Base-by-base conservation (phyloP, 2,888 invertebrate species). In the Cheilosia scutellata region DNA sequence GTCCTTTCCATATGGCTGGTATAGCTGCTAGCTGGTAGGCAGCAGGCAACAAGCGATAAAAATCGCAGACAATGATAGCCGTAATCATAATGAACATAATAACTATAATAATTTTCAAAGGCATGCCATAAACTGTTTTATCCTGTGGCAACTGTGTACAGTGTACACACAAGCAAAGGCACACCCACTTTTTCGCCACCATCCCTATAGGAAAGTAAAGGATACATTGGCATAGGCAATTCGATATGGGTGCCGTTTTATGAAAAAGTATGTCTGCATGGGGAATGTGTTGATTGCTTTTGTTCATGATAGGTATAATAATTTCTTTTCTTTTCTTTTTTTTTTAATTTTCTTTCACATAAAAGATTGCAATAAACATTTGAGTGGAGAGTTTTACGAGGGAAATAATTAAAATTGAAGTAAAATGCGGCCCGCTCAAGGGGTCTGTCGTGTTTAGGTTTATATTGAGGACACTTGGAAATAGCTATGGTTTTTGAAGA, bases 61-160 rank as follows among this genome's bases (percentile, higher is more conserved):
- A 84, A 84, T 84, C 84, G 80, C 84, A 79, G 84, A 79, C 84
- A 79, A 79, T 84, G 79, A 79, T 79, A 79, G 71, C 79, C 75
- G 75, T 84, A 79, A 84, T 84, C 79, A 80, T 84, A 84, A 84
- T 79, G 79, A 84, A 84, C 70, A 84, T 79, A 84, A 84, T 84
- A 84, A 84, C 84, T 79, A 70, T 75, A 84, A 84, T 84, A 66
- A 84, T 80, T 80, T 80, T 76, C 79, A 84, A 84, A 84, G 79
- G 79, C 75, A 80, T 79, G 71, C 75, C 71, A 80, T 84, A 84
- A 84, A 84, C 80, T 84, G 84, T 80, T 80, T 84, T 80, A 80
- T 79, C 79, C 84, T 79, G 75, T 75, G 70, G 79, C 79, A 79
- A 78, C 62, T 62, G 55, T 72, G 42, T 75, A 42, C 60, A 20